These are phyloP conservation scores for Greenwoodochromis staneri DNA, from an alignment of 2,113 vertebrate species.

Conservation along the genomic window DNA sequence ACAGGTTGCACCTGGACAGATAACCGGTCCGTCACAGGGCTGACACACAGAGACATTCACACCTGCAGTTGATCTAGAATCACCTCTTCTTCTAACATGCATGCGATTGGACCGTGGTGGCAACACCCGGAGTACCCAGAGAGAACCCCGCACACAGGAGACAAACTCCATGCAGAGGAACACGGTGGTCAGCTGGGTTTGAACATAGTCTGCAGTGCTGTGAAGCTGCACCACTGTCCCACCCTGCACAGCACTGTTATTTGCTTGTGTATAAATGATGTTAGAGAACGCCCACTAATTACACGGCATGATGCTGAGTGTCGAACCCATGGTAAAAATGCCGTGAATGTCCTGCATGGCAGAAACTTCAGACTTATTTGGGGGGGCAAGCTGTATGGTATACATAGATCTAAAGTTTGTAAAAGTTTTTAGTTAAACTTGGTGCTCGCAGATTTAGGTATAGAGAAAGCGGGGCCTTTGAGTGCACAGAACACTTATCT, in stretches of 20 bases:
- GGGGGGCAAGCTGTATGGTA: not conserved
- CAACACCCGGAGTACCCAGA: not conserved
- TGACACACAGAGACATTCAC: not conserved
- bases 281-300: not conserved
- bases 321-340: not conserved
- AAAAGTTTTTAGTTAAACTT: not conserved
- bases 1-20: not conserved
- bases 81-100: not conserved
- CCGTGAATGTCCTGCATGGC: not conserved
- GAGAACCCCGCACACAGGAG: not conserved
- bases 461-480: not conserved
- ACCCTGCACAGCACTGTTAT: not conserved
- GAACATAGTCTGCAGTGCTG: not conserved
- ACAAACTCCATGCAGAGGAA: not conserved
- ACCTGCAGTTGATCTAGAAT: not conserved
- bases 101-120: not conserved
- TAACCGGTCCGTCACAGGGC: accelerated
- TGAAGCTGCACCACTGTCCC: not conserved
- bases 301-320: not conserved
- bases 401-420: not conserved
- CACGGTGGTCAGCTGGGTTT: not conserved
- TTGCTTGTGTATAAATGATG: not conserved
- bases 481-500: not conserved
- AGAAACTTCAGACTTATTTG: not conserved
- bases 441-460: not conserved